Conservation (phyloP, 1,140 invertebrate species). For the Formica selysi region DNA sequence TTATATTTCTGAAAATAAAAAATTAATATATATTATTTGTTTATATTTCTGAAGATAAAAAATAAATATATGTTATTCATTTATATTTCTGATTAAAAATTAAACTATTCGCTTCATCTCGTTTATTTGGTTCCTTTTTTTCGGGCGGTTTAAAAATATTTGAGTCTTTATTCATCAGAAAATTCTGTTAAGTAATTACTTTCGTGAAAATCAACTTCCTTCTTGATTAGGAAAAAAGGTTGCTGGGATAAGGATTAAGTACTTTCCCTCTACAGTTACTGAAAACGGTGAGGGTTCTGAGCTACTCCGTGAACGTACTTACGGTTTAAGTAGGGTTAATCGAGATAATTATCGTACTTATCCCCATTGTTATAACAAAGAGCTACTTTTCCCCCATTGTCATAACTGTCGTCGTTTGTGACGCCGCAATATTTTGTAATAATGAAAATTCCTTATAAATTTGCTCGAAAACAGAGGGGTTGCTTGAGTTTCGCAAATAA, state of each 20-base stretch:
- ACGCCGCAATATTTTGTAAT: constrained; percentile 24
- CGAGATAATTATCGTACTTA: constrained; percentile 54
- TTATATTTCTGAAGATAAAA: background rate
- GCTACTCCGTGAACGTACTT: constrained; percentile 44
- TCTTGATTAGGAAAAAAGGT: constrained; percentile 57
- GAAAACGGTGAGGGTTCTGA: constrained; percentile 50
- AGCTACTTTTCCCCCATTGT: background rate
- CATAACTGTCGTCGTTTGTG: constrained; percentile 15
- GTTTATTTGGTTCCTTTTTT: background rate
- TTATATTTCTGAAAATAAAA: background rate
- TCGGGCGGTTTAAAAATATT: background rate
- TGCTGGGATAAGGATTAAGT: constrained; percentile 52
- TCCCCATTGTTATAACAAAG: constrained; percentile 51
- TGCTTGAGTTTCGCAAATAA: background rate
- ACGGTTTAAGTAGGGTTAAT: constrained; percentile 51
- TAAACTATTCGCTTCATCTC: background rate
- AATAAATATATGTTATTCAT: no score
- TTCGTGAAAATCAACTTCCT: constrained; percentile 40
- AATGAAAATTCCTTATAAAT: background rate
- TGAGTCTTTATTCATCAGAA: constrained; percentile 30
- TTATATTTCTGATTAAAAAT: background rate
- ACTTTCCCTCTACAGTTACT: constrained; percentile 41
- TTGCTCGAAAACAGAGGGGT: background rate
- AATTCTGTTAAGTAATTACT: constrained; percentile 62
- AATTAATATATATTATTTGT: no score